Conservation (phyloP, 2,888 invertebrate species). For the Junonia oenone region DNA sequence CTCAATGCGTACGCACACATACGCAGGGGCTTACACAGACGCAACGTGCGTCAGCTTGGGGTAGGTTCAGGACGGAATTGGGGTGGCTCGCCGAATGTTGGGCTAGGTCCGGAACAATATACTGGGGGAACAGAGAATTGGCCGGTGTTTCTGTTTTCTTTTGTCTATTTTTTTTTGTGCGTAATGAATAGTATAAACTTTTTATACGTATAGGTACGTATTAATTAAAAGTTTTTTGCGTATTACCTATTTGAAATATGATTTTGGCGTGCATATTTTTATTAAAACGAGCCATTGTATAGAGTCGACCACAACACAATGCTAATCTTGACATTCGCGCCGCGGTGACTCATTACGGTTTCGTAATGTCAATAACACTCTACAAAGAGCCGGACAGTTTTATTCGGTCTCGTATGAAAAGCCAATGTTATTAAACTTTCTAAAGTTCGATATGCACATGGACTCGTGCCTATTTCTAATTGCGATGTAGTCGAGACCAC, state of each 20-base stretch:
- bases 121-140: slow-evolving; percentile 40
- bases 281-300: slow-evolving; percentile 8
- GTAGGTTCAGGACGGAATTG: slow-evolving; percentile 72
- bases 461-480: slow-evolving; percentile 31
- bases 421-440: slow-evolving; percentile 26
- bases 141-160: slow-evolving; percentile 29
- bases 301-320: slow-evolving; percentile 21
- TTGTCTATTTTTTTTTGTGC: slow-evolving; percentile 25
- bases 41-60: slow-evolving; percentile 48
- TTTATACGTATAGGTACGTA: not conserved
- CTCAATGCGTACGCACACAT: slow-evolving; percentile 35
- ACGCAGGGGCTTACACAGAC: slow-evolving; percentile 24
- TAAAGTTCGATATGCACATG: slow-evolving; percentile 24
- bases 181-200: not conserved
- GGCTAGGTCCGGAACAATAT: slow-evolving; percentile 66
- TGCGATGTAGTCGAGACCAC: slow-evolving; percentile 30
- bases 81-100: slow-evolving; percentile 71
- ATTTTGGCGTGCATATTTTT: not conserved
- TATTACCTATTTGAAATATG: not conserved
- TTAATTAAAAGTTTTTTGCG: not conserved
- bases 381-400: slow-evolving; percentile 14
- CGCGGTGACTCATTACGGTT: slow-evolving; percentile 21
- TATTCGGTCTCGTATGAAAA: slow-evolving; percentile 20
- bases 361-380: slow-evolving; percentile 24
- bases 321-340: slow-evolving; percentile 25